Conservation (phyloP, 2,888 invertebrate species). For the Spodoptera exigua region DNA sequence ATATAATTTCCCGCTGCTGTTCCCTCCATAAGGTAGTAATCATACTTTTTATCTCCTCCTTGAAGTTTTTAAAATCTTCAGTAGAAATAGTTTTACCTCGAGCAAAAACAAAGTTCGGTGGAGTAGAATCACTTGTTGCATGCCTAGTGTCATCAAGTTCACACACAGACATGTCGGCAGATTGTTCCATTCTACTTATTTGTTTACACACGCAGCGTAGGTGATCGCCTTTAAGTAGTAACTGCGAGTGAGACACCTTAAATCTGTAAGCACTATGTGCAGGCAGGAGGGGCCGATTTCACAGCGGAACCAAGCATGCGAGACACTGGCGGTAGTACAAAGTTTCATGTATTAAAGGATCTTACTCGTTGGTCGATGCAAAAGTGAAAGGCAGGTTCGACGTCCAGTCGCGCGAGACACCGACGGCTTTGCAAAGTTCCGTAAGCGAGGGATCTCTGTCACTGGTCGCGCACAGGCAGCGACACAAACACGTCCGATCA, state of each 20-base stretch:
- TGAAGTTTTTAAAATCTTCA: slow-evolving; percentile 6
- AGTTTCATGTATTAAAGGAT: slow-evolving; percentile 5
- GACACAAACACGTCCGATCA: slow-evolving; percentile 5
- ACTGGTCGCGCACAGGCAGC: neutral
- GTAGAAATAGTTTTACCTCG: too few relatives aligned
- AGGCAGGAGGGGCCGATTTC: slow-evolving; percentile 5
- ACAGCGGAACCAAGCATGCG: slow-evolving; percentile 3
- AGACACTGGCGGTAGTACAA: slow-evolving; percentile 7
- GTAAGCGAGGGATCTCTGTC: slow-evolving; percentile 4
- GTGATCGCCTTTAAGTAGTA: too few relatives aligned
- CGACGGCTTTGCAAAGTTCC: slow-evolving; percentile 7
- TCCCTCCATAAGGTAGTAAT: neutral
- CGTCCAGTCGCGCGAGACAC: slow-evolving; percentile 7
- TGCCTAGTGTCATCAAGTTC: too few relatives aligned
- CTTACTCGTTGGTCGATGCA: slow-evolving; percentile 7
- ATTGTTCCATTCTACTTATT: too few relatives aligned
- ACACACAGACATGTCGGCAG: too few relatives aligned
- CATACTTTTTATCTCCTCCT: slow-evolving; percentile 4
- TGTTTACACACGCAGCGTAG: too few relatives aligned
- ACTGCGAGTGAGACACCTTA: too few relatives aligned
- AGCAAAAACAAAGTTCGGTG: too few relatives aligned
- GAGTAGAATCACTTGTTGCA: too few relatives aligned
- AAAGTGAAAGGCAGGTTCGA: slow-evolving; percentile 5
- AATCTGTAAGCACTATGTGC: slow-evolving; percentile 1
- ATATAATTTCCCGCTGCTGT: neutral